Conservation (phyloP, 2,888 invertebrate species). For the Neoascia interrupta region DNA sequence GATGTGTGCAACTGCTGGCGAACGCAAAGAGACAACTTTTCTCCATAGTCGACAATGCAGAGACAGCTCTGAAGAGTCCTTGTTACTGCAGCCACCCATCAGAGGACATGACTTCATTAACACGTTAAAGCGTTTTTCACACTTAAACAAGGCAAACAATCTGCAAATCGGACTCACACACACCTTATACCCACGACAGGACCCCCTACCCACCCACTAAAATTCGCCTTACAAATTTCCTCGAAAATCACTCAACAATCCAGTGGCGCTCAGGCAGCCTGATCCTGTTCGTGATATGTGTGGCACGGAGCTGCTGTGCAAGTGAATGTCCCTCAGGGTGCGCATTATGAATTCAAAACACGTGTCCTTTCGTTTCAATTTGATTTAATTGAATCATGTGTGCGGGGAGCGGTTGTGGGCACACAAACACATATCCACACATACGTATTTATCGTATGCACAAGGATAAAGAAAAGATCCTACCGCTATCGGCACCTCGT, state of each 20-base stretch:
- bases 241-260: constrained; percentile 66
- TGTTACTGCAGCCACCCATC: constrained; percentile 46
- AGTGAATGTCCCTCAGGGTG: constrained; percentile 62
- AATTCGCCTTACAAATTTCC: constrained; percentile 29
- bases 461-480: constrained; percentile 60
- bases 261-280: constrained; percentile 47
- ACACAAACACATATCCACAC: neutral
- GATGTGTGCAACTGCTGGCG: constrained; percentile 67
- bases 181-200: neutral
- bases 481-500: constrained; percentile 63
- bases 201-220: neutral
- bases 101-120: constrained; percentile 68
- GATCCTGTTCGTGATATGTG: constrained; percentile 66
- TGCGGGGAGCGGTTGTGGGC: neutral
- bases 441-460: constrained; percentile 49
- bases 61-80: constrained; percentile 38
- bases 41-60: constrained; percentile 31
- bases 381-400: constrained; percentile 79
- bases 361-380: constrained; percentile 76
- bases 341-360: constrained; percentile 74
- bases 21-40: constrained; percentile 36
- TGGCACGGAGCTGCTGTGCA: neutral
- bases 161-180: constrained; percentile 54
- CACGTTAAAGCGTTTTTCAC: constrained; percentile 68
- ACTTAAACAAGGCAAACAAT: constrained; percentile 67